phyloP scores from a whole-genome alignment of 2,113 vertebrate genomes.

The Isurus oxyrinchus region DNA sequence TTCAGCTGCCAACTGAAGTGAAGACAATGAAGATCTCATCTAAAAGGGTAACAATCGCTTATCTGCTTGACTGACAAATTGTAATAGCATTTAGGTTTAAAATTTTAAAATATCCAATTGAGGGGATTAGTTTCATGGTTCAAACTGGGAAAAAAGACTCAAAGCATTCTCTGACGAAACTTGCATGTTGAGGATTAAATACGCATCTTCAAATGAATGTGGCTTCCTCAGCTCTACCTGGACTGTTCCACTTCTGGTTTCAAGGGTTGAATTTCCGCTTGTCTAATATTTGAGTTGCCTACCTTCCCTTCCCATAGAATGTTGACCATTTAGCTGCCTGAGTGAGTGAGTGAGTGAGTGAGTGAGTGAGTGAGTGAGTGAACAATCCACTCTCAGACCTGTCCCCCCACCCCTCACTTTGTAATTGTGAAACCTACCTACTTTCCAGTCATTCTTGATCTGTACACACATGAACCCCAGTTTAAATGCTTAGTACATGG shows the following conservation, averaged over 20 bases:
- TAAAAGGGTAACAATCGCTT: conserved; percentile 71
- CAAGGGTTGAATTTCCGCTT: background rate
- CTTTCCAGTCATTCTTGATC: background rate
- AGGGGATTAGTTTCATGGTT: background rate
- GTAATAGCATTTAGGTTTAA: background rate
- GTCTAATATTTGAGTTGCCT: background rate
- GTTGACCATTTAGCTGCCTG: background rate
- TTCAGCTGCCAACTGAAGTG: conserved; percentile 79
- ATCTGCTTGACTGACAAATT: background rate
- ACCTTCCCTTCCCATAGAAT: background rate
- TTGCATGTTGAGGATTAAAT: background rate
- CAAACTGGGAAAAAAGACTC: background rate
- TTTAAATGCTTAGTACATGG: background rate
- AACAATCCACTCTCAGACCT: background rate
- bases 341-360: background rate
- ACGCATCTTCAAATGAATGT: background rate
- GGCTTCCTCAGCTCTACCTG: background rate
- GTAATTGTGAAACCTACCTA: background rate
- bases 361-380: background rate
- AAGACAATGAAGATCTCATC: conserved; percentile 97
- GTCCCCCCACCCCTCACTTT: no score
- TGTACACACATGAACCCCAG: background rate
- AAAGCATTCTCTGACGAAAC: background rate
- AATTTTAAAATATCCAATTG: background rate
- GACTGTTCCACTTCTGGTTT: background rate